Evolutionary conservation across 2,888 invertebrate species (phyloP), one percentile per base, ranked within the genome.

Genomic region (Tachystola acroxantha): DNA sequence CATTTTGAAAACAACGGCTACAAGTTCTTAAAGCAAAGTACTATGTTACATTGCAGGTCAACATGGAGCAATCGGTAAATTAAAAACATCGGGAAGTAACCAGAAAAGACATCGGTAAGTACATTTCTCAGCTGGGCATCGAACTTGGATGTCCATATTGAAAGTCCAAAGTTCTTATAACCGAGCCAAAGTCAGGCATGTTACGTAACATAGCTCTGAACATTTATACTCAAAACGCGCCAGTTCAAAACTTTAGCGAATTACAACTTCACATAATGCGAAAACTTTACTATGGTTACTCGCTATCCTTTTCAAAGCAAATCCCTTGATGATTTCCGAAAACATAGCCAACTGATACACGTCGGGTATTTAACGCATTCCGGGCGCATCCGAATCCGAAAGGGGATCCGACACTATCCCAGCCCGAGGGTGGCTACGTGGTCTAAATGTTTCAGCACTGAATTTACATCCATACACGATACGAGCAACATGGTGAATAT

Each of bases 401-500:
- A 59, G 61, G 60, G 64, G 51, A 39, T 45, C 54, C 45, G 53
- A 43, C 49, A 47, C 51, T 53, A 44, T 55, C 57, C 53, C 22
- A 13, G 14, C 61, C 57, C 49, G 57, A 58, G 72, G 74, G 59
- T 57, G 45, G 47, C 44, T 63, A 76, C 76, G 77, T 70, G 79
- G 74, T 67, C 68, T 75, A 78, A 80, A 81, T 84, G 77, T 81
- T 80, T 80, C 78, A 78, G 56, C 42, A 56, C 36, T 36, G 41
- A 39, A 46, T 46, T 46, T 46, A 44, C 46, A 44, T 48, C 36
- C 46, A 50, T 50, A 54, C 53, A 50, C 56, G 57, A 64, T 64
- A 64, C 59, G 51, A 50, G 54, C 45, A 47, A 46, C 54, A 52
- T 48, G 50, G 48, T 56, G 64, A 64, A 64, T 70, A 65, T 71